phyloP scores from a whole-genome alignment of 2,113 vertebrate genomes.

The Lipotes vexillifer region DNA sequence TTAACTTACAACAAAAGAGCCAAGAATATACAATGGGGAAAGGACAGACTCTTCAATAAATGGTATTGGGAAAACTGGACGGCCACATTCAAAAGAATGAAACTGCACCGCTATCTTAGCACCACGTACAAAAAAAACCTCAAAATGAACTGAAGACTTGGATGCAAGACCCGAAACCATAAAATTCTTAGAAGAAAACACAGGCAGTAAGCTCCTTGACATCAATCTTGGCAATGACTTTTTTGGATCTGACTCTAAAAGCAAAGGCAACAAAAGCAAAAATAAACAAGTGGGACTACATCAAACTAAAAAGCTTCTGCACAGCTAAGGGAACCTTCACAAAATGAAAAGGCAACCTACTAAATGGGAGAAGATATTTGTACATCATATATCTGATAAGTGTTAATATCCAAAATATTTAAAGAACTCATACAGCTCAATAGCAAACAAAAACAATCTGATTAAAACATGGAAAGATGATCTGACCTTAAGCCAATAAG shows the following conservation, averaged over 20 bases:
- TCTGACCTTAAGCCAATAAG: neutral
- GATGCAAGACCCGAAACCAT: neutral
- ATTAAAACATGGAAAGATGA: neutral
- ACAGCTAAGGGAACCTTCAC: neutral
- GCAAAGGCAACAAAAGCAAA: neutral
- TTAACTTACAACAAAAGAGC: neutral
- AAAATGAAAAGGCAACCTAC: neutral
- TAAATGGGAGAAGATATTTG: neutral
- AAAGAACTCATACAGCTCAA: neutral
- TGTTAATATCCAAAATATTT: neutral
- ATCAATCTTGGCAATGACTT: neutral
- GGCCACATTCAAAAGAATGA: neutral
- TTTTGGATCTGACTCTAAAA: neutral
- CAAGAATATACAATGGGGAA: neutral
- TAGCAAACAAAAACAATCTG: neutral
- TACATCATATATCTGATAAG: neutral
- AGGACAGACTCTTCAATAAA: neutral
- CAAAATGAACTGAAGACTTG: neutral
- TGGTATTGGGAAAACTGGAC: neutral
- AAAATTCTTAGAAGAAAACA: neutral
- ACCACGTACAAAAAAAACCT: neutral
- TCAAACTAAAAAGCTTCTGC: neutral
- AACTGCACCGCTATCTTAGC: neutral
- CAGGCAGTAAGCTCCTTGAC: neutral
- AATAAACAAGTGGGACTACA: too few relatives aligned